Conservation (phyloP, 2,797 vertebrate genomes). For the Moxostoma hubbsi region DNA sequence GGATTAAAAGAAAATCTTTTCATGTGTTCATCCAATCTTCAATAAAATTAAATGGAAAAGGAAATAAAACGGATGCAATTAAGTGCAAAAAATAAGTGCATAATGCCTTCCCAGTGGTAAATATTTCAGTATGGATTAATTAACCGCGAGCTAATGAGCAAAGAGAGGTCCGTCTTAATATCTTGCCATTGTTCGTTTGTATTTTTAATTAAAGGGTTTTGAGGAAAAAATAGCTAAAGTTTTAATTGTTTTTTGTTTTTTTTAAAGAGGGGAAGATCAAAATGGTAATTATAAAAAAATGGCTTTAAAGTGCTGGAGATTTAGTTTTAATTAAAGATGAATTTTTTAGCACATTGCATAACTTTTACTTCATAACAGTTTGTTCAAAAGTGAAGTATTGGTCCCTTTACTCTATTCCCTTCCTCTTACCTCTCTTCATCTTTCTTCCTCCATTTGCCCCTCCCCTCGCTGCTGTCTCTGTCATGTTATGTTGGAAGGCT, state of each 20-base stretch:
- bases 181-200: slow-evolving; percentile 76
- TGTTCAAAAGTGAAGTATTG: slow-evolving; percentile 67
- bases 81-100: slow-evolving; percentile 73
- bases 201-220: slow-evolving; percentile 81
- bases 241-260: slow-evolving; percentile 78
- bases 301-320: slow-evolving; percentile 80
- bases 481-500: slow-evolving; percentile 21
- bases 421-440: slow-evolving; percentile 19
- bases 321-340: slow-evolving; percentile 85
- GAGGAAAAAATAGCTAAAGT: slow-evolving; percentile 76
- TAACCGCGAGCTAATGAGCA: slow-evolving; percentile 77
- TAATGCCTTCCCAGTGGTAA: slow-evolving; percentile 73
- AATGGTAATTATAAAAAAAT: slow-evolving; percentile 79
- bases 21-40: slow-evolving; percentile 16
- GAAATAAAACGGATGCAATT: slow-evolving; percentile 66
- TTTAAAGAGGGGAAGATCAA: slow-evolving; percentile 66
- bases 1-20: slow-evolving; percentile 24
- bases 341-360: slow-evolving; percentile 68
- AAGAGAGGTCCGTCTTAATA: slow-evolving; percentile 71
- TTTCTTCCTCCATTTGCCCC: slow-evolving; percentile 8
- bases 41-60: background rate
- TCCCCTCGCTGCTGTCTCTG: background rate
- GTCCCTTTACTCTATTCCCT: background rate
- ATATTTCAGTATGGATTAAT: slow-evolving; percentile 79
- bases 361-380: slow-evolving; percentile 69